Conservation (phyloP, 2,113 vertebrate genomes). For the Protobothrops flavoviridis region DNA sequence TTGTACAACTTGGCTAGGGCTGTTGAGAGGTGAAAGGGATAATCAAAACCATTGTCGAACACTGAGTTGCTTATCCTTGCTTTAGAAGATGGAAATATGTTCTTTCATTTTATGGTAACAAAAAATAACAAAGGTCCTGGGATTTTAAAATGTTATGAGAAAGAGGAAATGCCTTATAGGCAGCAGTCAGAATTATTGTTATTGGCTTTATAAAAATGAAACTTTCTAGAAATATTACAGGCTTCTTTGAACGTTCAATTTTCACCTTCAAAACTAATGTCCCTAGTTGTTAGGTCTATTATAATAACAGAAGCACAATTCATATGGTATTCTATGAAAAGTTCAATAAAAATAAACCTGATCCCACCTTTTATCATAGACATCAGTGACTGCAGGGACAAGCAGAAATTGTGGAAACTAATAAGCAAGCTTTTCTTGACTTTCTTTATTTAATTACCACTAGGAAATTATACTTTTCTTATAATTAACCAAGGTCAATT, state of each 20-base stretch:
- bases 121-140: background rate
- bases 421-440: background rate
- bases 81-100: background rate
- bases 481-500: background rate
- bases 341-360: background rate
- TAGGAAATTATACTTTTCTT: background rate
- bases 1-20: background rate
- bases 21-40: background rate
- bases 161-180: background rate
- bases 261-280: background rate
- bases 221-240: background rate
- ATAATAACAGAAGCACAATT: background rate
- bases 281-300: background rate
- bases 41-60: background rate
- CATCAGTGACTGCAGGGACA: background rate
- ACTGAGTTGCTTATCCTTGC: background rate
- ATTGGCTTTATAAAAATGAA: background rate
- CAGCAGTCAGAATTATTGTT: background rate
- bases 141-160: background rate
- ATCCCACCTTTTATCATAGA: background rate
- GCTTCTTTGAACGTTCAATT: background rate
- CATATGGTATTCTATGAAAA: background rate
- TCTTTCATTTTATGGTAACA: background rate
- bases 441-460: background rate
- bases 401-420: background rate